These are phyloP conservation scores for Ceyx margarethae DNA, from an alignment of 2,113 vertebrate genomes.

Conservation along the genomic window DNA sequence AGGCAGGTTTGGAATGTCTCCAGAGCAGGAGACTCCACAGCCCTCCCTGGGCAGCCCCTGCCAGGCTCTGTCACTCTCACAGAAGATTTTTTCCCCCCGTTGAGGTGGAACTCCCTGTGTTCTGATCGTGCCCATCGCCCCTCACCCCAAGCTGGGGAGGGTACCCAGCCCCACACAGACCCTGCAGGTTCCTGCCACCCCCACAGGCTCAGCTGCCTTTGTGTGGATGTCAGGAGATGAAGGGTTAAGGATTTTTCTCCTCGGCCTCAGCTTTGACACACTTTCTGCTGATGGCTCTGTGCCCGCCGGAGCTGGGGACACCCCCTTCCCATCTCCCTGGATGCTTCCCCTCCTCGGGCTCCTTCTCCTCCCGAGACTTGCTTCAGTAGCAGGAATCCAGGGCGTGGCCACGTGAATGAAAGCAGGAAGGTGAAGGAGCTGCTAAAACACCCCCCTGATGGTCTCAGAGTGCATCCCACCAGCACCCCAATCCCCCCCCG, in stretches of 20 bases:
- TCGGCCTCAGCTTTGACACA: neutral
- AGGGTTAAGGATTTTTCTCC: neutral
- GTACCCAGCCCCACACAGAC: neutral
- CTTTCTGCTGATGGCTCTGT: neutral
- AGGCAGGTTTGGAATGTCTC: no score
- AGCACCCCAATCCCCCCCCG: neutral
- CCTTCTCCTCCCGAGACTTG: neutral
- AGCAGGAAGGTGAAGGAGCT: constrained; percentile 28
- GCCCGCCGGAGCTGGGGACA: neutral
- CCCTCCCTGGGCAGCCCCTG: no score
- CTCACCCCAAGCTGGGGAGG: neutral
- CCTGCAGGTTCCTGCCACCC: neutral
- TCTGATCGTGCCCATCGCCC: no score
- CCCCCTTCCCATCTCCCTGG: neutral
- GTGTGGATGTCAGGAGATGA: neutral
- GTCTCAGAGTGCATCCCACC: neutral
- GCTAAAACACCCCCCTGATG: constrained; percentile 48
- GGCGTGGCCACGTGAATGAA: neutral
- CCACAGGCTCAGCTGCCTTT: neutral
- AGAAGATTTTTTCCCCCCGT: no score
- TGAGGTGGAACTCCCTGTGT: no score
- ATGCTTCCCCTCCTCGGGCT: neutral
- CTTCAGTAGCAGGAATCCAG: neutral
- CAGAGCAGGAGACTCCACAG: no score
- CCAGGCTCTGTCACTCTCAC: no score